phyloP scores from a whole-genome alignment of 2,888 invertebrate species.

The Aromia moschata region DNA sequence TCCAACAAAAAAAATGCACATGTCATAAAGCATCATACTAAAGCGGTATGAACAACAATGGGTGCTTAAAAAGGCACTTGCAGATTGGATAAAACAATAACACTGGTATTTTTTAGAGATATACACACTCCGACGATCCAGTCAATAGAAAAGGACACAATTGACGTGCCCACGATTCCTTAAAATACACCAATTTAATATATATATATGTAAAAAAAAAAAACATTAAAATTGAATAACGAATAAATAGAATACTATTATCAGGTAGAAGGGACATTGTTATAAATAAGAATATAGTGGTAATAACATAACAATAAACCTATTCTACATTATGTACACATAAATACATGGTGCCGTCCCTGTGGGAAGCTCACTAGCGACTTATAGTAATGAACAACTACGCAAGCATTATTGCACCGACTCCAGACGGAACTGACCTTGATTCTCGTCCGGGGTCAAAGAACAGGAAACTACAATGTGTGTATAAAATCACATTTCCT shows the following conservation, averaged over 20 bases:
- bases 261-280: slow-evolving; percentile 48
- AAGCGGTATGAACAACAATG: slow-evolving; percentile 45
- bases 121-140: slow-evolving; percentile 25
- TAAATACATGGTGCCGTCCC: slow-evolving; percentile 41
- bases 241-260: slow-evolving; percentile 53
- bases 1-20: slow-evolving; percentile 52
- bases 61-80: slow-evolving; percentile 42
- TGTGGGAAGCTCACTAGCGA: slow-evolving; percentile 47
- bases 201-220: slow-evolving; percentile 29
- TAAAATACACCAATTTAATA: slow-evolving; percentile 41
- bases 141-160: slow-evolving; percentile 28
- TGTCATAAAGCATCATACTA: slow-evolving; percentile 53
- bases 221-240: slow-evolving; percentile 45
- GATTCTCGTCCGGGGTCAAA: slow-evolving; percentile 31
- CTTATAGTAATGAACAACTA: slow-evolving; percentile 60
- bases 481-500: slow-evolving; percentile 45
- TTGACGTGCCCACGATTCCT: slow-evolving; percentile 40
- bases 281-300: slow-evolving; percentile 37
- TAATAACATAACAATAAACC: slow-evolving; percentile 38
- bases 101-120: slow-evolving; percentile 39
- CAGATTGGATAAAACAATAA: slow-evolving; percentile 35
- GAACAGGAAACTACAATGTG: slow-evolving; percentile 39
- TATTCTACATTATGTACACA: slow-evolving; percentile 45
- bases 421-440: slow-evolving; percentile 42
- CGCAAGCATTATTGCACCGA: slow-evolving; percentile 58